Percentiles rank a stretch among this genome's conserved stretches.
Evolutionary conservation across 1,140 invertebrate species (phyloP).

Genomic region (Eriosoma lanigerum): DNA sequence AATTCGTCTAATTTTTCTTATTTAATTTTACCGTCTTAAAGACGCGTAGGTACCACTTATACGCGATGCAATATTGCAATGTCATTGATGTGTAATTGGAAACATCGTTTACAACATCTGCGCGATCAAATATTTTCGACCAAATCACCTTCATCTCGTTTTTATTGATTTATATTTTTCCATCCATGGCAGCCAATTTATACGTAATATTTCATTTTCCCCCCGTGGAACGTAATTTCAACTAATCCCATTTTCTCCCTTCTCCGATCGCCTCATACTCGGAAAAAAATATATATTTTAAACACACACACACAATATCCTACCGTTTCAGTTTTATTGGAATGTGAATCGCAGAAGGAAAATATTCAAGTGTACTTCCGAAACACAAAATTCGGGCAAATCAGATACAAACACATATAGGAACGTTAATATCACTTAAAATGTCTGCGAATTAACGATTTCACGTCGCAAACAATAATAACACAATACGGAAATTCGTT

Average conservation of each 20-base stretch:
- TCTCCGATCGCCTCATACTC: too few relatives aligned
- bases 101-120: constrained; percentile 6
- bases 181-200: neutral
- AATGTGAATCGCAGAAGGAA: neutral
- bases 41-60: too few relatives aligned
- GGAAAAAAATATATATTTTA: neutral
- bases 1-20: neutral
- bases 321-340: neutral
- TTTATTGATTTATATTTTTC: constrained; percentile 12
- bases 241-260: neutral
- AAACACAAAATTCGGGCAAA: neutral
- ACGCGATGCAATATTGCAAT: neutral
- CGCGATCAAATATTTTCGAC: neutral
- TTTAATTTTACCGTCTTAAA: neutral
- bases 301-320: neutral
- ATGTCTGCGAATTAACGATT: too few relatives aligned
- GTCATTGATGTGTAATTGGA: neutral
- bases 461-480: too few relatives aligned
- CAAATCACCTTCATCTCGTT: too few relatives aligned
- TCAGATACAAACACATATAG: neutral
- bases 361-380: neutral
- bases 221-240: neutral
- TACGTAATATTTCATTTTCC: constrained; percentile 2
- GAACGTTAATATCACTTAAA: too few relatives aligned
- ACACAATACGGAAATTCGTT: too few relatives aligned